Conservation (phyloP, 2,888 invertebrate genomes). For the Stratiomys singularior region DNA sequence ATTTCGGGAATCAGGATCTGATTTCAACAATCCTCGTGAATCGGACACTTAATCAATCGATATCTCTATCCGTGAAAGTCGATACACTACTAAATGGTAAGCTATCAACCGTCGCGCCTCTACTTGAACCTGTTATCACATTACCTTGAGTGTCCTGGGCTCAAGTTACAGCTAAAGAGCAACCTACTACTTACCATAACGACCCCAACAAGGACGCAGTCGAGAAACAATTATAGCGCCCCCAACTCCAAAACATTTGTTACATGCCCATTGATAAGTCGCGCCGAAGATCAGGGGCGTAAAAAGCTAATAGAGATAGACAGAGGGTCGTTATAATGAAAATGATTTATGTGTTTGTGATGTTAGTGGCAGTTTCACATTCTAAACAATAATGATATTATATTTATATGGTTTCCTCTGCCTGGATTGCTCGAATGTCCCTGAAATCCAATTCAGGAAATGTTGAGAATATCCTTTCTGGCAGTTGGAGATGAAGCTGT, state of each 20-base stretch:
- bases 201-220: slow-evolving; percentile 22
- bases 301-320: background rate
- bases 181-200: slow-evolving; percentile 4
- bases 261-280: background rate
- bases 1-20: too few species aligned
- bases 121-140: too few species aligned
- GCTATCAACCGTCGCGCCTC: too few species aligned
- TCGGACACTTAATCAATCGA: too few species aligned
- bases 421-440: background rate
- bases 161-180: background rate
- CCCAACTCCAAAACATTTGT: slow-evolving; percentile 3
- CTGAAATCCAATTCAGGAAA: slow-evolving; percentile 5
- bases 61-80: too few species aligned
- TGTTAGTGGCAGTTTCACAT: slow-evolving; percentile 26
- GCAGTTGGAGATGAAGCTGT: background rate
- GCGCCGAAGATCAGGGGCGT: background rate
- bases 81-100: too few species aligned
- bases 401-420: background rate
- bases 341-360: slow-evolving; percentile 35
- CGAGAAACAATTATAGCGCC: slow-evolving; percentile 31
- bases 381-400: slow-evolving; percentile 26
- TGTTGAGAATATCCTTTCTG: slow-evolving; percentile 14
- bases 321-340: slow-evolving; percentile 27
- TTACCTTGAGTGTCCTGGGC: background rate
- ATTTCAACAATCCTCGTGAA: too few species aligned